A percentile compares a stretch with the other conserved stretches of the same genome.
phyloP scores from a whole-genome alignment of 1,140 invertebrate species.

The Caenorhabditis elegans region DNA sequence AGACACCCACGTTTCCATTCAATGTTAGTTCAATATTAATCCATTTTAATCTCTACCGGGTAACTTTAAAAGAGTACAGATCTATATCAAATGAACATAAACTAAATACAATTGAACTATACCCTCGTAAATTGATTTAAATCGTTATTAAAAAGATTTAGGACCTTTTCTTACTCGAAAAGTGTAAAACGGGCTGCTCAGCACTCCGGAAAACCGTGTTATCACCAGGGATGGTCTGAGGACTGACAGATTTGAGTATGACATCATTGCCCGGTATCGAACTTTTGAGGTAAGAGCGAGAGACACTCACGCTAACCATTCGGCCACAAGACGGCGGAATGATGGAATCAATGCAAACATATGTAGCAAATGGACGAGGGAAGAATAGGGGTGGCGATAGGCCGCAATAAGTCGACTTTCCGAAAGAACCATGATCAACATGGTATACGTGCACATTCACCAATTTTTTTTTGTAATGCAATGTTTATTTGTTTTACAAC shows the following conservation, averaged over 20 bases:
- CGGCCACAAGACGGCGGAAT: not conserved
- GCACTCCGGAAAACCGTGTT: constrained; percentile 26
- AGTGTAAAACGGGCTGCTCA: constrained; percentile 2
- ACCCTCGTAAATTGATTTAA: too few species aligned
- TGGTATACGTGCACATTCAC: too few species aligned
- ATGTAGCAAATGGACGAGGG: too few species aligned
- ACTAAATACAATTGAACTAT: not conserved
- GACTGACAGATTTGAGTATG: constrained; percentile 33
- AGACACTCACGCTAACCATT: not conserved
- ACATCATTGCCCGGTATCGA: constrained; percentile 13
- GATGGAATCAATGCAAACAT: too few species aligned
- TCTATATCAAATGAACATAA: not conserved
- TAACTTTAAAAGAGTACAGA: not conserved
- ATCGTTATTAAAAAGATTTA: too few species aligned
- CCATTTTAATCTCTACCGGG: not conserved
- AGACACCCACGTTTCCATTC: not conserved
- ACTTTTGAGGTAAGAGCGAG: not conserved
- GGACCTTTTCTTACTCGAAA: too few species aligned
- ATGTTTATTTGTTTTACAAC: too few species aligned
- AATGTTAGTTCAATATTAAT: not conserved
- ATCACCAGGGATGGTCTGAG: constrained; percentile 1
- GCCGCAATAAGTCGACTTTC: too few species aligned
- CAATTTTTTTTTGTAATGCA: too few species aligned
- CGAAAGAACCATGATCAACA: too few species aligned
- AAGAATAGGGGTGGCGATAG: not conserved